These are phyloP conservation scores for Neomonachus schauinslandi DNA, from an alignment of 2,113 vertebrate genomes.

Conservation along the genomic window DNA sequence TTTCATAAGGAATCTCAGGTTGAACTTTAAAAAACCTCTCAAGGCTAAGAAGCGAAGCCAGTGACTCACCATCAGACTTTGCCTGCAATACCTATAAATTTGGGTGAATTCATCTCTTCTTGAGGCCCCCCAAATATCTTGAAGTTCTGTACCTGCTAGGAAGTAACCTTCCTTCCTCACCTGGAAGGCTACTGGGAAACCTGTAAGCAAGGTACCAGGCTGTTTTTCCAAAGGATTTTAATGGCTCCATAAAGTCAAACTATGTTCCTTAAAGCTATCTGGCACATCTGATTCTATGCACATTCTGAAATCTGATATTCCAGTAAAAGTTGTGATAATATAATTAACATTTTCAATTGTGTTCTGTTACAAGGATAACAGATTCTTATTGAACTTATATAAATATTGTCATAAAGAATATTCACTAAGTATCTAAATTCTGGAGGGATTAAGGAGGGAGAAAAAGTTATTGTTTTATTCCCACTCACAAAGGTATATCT, in stretches of 20 bases:
- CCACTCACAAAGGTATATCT: neutral
- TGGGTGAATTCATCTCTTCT: neutral
- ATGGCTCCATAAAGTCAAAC: neutral
- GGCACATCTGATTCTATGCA: neutral
- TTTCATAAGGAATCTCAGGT: neutral
- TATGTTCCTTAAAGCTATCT: neutral
- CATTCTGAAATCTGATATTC: neutral
- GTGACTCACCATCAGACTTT: neutral
- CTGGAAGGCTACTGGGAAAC: neutral
- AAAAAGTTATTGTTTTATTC: neutral
- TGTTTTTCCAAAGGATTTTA: neutral
- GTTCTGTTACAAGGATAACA: neutral
- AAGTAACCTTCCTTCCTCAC: neutral
- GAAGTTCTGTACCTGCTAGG: neutral
- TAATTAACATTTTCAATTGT: neutral
- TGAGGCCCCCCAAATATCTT: neutral
- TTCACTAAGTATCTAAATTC: neutral
- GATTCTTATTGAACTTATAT: neutral
- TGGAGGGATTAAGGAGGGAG: neutral
- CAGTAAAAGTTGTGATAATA: neutral
- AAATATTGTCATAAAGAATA: neutral
- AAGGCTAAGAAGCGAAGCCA: neutral
- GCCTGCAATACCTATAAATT: neutral
- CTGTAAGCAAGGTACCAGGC: neutral
- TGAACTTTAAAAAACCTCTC: neutral